Evolutionary conservation across 2,888 invertebrate species (phyloP).

Genomic region (Metacarcinus magister): DNA sequence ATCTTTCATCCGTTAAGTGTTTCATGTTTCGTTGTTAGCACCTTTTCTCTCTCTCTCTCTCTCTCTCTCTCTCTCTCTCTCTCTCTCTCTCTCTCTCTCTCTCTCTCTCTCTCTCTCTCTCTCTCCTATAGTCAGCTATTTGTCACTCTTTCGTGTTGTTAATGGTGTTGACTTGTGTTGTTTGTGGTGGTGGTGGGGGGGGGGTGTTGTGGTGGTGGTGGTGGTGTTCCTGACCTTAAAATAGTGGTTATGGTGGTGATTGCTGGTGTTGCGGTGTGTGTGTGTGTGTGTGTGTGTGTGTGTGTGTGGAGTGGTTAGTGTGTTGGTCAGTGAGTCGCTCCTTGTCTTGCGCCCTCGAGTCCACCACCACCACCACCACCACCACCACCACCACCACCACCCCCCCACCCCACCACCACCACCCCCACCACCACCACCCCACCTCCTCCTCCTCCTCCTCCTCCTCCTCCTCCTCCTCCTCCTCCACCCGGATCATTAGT

Average conservation of each 20-base stretch:
- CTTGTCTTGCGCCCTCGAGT: not conserved
- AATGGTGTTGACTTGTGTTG: slow-evolving; percentile 1
- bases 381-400: no score
- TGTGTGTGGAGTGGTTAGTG: not conserved
- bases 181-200: not conserved
- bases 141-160: not conserved
- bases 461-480: no score
- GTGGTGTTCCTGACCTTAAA: not conserved
- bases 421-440: no score
- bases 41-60: slow-evolving; percentile 23
- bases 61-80: slow-evolving; percentile 61
- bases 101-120: slow-evolving; percentile 53
- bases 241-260: not conserved
- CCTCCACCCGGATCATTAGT: no score
- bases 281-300: slow-evolving; percentile 3
- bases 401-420: no score
- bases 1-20: not conserved
- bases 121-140: not conserved
- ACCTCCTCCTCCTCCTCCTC: no score
- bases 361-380: slow-evolving; percentile 43
- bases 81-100: not conserved
- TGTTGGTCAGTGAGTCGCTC: not conserved
- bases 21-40: not conserved
- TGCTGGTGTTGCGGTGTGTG: not conserved
- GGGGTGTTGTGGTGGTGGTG: not conserved